Evolutionary conservation across 2,888 invertebrate genomes (phyloP).

Genomic region (Poecilobothrus nobilitatus): DNA sequence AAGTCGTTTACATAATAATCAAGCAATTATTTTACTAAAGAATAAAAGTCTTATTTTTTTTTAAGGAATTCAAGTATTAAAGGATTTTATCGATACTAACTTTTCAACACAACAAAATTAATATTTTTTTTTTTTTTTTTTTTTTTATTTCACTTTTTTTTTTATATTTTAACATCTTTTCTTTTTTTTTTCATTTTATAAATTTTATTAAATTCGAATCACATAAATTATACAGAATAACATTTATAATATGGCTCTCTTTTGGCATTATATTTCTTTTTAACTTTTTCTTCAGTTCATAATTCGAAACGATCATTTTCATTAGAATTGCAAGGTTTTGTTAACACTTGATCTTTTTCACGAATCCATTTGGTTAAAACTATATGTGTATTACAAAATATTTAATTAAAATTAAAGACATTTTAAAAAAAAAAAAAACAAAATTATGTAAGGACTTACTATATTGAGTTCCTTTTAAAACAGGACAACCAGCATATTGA

Average conservation of each 20-base stretch:
- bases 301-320: too few relatives aligned
- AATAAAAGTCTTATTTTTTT: too few relatives aligned
- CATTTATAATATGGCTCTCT: not conserved
- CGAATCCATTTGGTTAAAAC: not conserved
- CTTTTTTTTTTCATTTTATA: not conserved
- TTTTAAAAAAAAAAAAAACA: too few relatives aligned
- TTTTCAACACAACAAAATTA: too few relatives aligned
- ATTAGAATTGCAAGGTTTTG: not conserved
- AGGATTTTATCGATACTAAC: too few relatives aligned
- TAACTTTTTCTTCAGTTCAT: not conserved
- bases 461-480: conserved; percentile 90
- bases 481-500: conserved; percentile 91
- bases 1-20: too few relatives aligned
- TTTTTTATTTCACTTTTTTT: too few relatives aligned
- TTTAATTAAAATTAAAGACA: not conserved
- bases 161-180: too few relatives aligned
- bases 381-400: not conserved
- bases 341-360: not conserved
- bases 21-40: too few relatives aligned
- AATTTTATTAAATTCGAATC: not conserved
- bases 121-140: too few relatives aligned
- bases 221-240: not conserved
- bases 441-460: conserved; percentile 50
- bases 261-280: not conserved
- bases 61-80: too few relatives aligned